phyloP scores from a whole-genome alignment of 2,113 vertebrate species.

The Ploceus nigricollis region DNA sequence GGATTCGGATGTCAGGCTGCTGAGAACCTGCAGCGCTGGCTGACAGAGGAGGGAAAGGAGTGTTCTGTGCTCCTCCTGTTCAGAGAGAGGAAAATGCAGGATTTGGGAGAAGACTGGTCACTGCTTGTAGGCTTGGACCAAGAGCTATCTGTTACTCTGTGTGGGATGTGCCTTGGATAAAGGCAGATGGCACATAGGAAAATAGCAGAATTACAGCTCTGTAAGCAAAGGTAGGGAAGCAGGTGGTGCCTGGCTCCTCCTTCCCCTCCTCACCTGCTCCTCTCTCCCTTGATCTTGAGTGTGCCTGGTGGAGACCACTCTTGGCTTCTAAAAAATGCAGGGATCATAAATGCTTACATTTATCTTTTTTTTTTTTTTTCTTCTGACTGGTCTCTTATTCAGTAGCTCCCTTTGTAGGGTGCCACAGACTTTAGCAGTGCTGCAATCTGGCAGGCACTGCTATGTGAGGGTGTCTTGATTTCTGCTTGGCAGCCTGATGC shows the following conservation, averaged over 20 bases:
- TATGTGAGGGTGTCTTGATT: neutral
- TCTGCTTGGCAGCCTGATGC: neutral
- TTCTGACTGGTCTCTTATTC: neutral
- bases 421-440: neutral
- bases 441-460: neutral
- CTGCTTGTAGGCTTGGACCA: neutral
- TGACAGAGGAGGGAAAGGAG: neutral
- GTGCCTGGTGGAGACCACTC: neutral
- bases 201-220: neutral
- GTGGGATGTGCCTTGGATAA: neutral
- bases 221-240: neutral
- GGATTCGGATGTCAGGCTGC: neutral
- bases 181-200: neutral
- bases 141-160: neutral
- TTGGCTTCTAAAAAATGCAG: neutral
- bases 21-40: neutral
- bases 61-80: neutral
- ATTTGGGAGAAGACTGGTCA: neutral
- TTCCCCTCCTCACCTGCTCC: neutral
- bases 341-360: neutral
- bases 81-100: neutral
- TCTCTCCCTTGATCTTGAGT: fast-evolving
- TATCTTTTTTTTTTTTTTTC: neutral
- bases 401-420: neutral
- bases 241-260: neutral